Evolutionary conservation across 2,888 invertebrate genomes (phyloP), one percentile per base, ranked within the genome.

Genomic region (Coleophora flavipennella): DNA sequence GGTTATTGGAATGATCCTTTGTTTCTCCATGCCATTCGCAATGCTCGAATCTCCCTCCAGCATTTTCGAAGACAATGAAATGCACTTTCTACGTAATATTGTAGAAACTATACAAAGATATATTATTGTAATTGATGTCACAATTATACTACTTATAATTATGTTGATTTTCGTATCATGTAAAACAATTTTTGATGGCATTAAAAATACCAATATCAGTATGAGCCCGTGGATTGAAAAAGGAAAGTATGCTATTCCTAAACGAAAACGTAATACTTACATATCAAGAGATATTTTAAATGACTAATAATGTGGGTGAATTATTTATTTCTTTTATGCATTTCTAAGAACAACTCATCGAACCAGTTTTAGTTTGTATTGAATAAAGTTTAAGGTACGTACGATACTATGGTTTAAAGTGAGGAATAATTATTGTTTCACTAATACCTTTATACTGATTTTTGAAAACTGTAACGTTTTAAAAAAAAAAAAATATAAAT

Each of bases 151-250:
- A 1, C 40, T 69, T 2, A 41, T 48, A 2, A 37, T 67, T 1
- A 31, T 62, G 8, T 41, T 73, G n/a, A 35, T 60, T 1, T 50
- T 50, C 36, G 45, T 67, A 2, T 41, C 57, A 2, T 38, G 43
- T 0, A 56, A 46, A 10, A 61, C 60, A 8, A 2, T 71, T 0
- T 3, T 50, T 1, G 69, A 69, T 41, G 72, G 53, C 2, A 62
- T 72, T 0, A 49, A 51, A n/a, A 57, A 53, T 20, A 69, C 68
- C 0, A 50, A 66, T 41, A 62, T 65, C 2, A 59, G 48, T 32
- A 55, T 58, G 37, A 66, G 62, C 29, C 67, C 68, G 0, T 70
- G 72, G 72, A 34, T 64, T 2, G 63, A 62, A 38, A 53, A 50
- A 13, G 66, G 65, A 0, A 65, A 62, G 32, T 70, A 69, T 42